These are phyloP conservation scores for Latrodectus elegans DNA, from an alignment of 2,888 invertebrate genomes.

Conservation along the genomic window DNA sequence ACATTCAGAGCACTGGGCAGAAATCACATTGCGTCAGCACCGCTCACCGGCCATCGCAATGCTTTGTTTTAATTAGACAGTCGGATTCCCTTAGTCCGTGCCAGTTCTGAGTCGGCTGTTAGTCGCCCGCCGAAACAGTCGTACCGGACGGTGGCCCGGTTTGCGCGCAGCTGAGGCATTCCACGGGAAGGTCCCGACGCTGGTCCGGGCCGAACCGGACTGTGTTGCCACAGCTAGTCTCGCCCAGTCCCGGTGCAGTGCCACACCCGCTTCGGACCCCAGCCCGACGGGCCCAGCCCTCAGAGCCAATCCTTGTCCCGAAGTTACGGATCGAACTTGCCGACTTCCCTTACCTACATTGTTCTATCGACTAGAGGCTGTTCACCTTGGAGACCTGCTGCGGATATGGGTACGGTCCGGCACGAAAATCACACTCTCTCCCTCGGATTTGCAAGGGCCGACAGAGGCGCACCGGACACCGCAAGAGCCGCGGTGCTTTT, in stretches of 20 bases:
- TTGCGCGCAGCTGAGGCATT: conserved; percentile 73
- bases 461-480: conserved; percentile 38
- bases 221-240: conserved; percentile 58
- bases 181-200: conserved; percentile 73
- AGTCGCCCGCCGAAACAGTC: no score
- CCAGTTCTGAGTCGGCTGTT: no score
- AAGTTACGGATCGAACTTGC: conserved; percentile 80
- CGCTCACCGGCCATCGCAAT: conserved; percentile 73
- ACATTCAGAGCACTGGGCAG: no score
- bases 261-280: conserved; percentile 77
- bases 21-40: no score
- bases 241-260: conserved; percentile 73
- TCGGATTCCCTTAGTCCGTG: conserved; percentile 76
- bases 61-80: conserved; percentile 78
- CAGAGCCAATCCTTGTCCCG: conserved; percentile 85
- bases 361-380: conserved; percentile 82
- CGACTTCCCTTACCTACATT: conserved; percentile 83
- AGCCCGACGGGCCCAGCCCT: conserved; percentile 81
- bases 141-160: no score
- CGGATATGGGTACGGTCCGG: conserved; percentile 78
- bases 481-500: conserved; percentile 76
- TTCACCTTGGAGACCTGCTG: conserved; percentile 85
- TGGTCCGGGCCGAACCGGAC: conserved; percentile 71
- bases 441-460: conserved; percentile 39
- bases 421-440: conserved; percentile 63